These are phyloP conservation scores for Neolamprologus variostigma DNA, from an alignment of 2,113 vertebrate species.

Conservation along the genomic window DNA sequence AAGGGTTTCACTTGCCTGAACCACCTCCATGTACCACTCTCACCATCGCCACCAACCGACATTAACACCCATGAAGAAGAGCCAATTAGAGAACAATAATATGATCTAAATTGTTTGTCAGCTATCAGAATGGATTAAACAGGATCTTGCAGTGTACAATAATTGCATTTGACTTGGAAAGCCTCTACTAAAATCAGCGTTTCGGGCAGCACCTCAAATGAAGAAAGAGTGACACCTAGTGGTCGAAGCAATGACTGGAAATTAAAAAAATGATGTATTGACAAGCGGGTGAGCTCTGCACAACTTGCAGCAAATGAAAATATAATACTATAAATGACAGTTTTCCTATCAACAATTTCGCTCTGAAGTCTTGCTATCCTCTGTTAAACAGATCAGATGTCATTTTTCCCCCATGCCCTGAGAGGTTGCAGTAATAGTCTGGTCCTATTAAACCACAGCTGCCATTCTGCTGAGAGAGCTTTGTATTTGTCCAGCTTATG, in stretches of 20 bases:
- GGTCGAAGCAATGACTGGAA: background rate
- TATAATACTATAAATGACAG: background rate
- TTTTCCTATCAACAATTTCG: background rate
- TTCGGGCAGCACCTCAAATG: background rate
- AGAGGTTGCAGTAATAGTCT: background rate
- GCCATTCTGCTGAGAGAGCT: background rate
- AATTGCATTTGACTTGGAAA: conserved; percentile 25
- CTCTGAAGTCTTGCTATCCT: background rate
- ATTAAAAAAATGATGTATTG: background rate
- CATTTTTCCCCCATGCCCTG: background rate
- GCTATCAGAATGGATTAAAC: conserved; percentile 26
- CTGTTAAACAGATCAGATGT: background rate
- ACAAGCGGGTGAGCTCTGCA: background rate
- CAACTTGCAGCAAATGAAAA: background rate
- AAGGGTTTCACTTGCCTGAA: background rate
- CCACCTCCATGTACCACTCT: background rate
- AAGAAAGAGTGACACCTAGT: conserved; percentile 38
- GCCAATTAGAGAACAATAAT: conserved; percentile 29
- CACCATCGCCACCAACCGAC: background rate
- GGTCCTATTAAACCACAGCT: background rate
- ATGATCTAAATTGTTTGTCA: conserved; percentile 29
- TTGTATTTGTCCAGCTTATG: background rate
- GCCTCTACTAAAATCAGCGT: background rate
- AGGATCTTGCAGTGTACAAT: background rate
- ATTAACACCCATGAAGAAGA: background rate